Conservation (phyloP, 2,888 invertebrate species). For the Lasioglossum pauxillum region DNA sequence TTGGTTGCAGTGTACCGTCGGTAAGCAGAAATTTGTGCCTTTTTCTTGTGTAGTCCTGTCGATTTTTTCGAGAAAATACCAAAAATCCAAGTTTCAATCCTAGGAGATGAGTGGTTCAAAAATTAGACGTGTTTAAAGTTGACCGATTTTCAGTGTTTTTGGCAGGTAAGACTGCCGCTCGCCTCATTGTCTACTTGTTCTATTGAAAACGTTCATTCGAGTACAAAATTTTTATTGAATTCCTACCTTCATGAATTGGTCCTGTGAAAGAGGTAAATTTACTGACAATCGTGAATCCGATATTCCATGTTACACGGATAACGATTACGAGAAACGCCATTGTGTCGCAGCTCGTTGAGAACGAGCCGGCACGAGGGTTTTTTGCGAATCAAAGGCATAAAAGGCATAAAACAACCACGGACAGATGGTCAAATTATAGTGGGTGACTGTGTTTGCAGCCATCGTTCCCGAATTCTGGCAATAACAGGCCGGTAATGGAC, state of each 20-base stretch:
- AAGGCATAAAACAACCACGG: slow-evolving; percentile 43
- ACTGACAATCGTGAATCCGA: not conserved
- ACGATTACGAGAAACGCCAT: no score
- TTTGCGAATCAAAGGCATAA: slow-evolving; percentile 5
- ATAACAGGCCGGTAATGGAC: slow-evolving; percentile 53
- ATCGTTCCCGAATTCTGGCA: slow-evolving; percentile 35
- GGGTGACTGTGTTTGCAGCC: slow-evolving; percentile 41
- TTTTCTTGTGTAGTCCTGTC: no score
- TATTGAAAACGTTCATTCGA: not conserved
- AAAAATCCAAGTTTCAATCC: no score
- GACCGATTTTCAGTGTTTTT: no score
- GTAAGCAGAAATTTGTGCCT: no score
- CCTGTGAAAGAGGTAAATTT: not conserved
- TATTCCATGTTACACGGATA: not conserved
- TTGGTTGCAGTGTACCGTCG: no score
- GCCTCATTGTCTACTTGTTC: not conserved
- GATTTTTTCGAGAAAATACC: no score
- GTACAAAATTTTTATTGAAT: not conserved
- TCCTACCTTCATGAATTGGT: not conserved
- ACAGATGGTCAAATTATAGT: slow-evolving; percentile 42
- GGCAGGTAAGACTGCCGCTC: no score
- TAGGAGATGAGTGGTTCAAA: no score
- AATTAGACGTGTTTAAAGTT: no score
- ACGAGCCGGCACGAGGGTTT: not conserved
- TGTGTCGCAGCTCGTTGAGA: slow-evolving; percentile 11